Evolutionary conservation across 1,140 invertebrate genomes (phyloP).

Genomic region (Papilio glaucus): DNA sequence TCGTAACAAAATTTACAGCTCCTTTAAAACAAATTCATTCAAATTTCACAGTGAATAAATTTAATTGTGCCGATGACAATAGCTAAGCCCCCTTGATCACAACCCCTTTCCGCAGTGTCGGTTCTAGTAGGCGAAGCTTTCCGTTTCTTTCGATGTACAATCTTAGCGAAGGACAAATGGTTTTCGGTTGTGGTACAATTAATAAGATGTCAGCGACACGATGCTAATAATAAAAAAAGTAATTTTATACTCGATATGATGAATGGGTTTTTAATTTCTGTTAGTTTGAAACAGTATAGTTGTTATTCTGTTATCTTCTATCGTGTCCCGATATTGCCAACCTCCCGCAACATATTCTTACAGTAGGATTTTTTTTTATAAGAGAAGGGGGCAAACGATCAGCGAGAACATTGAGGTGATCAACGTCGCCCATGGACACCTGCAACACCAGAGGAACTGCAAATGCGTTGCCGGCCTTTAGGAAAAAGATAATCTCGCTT

Average conservation of each 20-base stretch:
- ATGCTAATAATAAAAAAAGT: neutral
- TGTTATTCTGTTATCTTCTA: no score
- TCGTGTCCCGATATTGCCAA: neutral
- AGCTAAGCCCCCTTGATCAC: constrained; percentile 55
- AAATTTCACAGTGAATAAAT: constrained; percentile 77
- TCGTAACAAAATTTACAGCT: constrained; percentile 58
- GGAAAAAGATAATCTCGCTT: no score
- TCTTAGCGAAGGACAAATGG: constrained; percentile 52
- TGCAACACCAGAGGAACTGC: no score
- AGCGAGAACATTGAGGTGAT: no score
- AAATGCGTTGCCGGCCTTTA: no score
- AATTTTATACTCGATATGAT: no score
- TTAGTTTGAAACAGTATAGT: no score
- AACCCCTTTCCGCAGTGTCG: constrained; percentile 63
- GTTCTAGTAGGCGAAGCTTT: constrained; percentile 65
- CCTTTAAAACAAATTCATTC: constrained; percentile 62
- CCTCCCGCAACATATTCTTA: no score
- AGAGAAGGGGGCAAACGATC: no score
- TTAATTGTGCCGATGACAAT: constrained; percentile 62
- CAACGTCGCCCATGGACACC: no score
- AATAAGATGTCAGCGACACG: constrained; percentile 28
- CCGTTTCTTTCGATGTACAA: constrained; percentile 65
- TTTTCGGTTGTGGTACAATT: constrained; percentile 42
- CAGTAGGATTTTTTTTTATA: no score
- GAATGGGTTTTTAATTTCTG: no score